Conservation (phyloP, 2,113 vertebrate genomes). For the Cavia porcellus region DNA sequence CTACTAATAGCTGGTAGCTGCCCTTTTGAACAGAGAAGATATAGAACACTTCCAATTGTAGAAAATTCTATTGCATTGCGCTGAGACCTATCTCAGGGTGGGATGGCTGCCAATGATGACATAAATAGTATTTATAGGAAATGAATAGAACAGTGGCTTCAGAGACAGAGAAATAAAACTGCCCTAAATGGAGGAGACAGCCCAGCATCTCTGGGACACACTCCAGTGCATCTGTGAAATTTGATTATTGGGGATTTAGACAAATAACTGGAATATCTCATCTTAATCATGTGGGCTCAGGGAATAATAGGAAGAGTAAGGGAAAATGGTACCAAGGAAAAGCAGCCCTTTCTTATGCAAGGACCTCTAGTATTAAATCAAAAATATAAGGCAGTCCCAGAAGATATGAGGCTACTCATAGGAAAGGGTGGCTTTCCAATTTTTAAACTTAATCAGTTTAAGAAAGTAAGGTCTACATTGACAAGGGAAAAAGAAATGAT, state of each 20-base stretch:
- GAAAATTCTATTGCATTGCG: not conserved
- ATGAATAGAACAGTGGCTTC: slow-evolving; percentile 51
- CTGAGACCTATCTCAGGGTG: not conserved
- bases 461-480: not conserved
- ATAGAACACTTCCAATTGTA: not conserved
- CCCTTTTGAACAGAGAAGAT: not conserved
- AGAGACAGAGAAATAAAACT: not conserved
- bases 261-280: slow-evolving; percentile 21
- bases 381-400: not conserved
- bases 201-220: slow-evolving; percentile 23
- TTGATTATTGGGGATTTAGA: slow-evolving; percentile 62
- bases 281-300: not conserved
- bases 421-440: not conserved
- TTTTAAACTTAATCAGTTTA: not conserved
- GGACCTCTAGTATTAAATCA: not conserved
- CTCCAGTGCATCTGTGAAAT: slow-evolving; percentile 48
- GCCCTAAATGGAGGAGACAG: slow-evolving; percentile 40
- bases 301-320: not conserved
- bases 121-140: slow-evolving; percentile 58
- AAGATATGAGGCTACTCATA: not conserved
- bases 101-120: not conserved
- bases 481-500: not conserved
- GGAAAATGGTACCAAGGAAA: not conserved
- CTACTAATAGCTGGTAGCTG: not conserved
- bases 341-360: not conserved